Evolutionary conservation across 2,113 vertebrate genomes (phyloP).

Genomic region (Aptenodytes forsteri): DNA sequence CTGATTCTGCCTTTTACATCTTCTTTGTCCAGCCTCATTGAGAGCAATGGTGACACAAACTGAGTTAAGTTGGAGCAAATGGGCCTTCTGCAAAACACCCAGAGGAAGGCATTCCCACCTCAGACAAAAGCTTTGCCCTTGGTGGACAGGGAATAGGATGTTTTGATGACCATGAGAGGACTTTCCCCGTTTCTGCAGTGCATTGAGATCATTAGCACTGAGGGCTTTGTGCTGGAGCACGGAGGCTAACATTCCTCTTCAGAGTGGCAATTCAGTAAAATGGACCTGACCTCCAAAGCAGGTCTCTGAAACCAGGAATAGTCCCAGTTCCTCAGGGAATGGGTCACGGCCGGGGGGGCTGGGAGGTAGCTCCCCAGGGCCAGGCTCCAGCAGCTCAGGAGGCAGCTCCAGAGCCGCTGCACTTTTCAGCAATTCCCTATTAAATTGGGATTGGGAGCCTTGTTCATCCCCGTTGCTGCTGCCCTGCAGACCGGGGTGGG

Average conservation of each 20-base stretch:
- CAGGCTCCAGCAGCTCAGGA: not conserved
- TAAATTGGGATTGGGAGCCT: not conserved
- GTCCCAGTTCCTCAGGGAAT: not conserved
- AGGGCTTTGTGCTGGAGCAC: not conserved
- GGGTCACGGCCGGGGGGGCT: not conserved
- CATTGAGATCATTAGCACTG: not conserved
- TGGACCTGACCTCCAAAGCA: fast-evolving
- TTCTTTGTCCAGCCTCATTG: not conserved
- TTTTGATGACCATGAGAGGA: not conserved
- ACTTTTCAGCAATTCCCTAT: not conserved
- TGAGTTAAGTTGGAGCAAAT: not conserved
- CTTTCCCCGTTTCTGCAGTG: not conserved
- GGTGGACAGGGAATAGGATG: fast-evolving
- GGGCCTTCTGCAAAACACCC: not conserved
- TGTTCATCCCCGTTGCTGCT: not conserved
- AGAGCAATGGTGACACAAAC: not conserved
- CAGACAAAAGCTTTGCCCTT: not conserved
- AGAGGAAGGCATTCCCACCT: not conserved
- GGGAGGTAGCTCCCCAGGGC: not conserved
- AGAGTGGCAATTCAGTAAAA: fast-evolving
- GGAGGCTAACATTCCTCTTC: not conserved
- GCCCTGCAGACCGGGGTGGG: not conserved
- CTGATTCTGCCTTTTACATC: not conserved
- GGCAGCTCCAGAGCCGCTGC: not conserved
- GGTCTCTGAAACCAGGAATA: not conserved